Evolutionary conservation across 2,113 vertebrate genomes (phyloP).

Genomic region (Hypanus sabinus): DNA sequence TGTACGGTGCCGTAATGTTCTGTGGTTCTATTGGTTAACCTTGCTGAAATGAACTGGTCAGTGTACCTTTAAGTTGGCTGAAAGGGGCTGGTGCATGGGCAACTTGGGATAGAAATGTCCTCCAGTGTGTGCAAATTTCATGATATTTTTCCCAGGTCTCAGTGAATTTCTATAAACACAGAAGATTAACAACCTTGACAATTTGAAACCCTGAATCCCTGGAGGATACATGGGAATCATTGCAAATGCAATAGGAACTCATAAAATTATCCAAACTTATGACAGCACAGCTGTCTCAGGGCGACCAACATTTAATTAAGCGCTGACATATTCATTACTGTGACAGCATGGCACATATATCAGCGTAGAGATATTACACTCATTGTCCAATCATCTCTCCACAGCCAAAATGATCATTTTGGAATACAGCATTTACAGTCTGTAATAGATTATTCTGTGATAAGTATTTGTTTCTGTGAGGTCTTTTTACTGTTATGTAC

Average conservation of each 20-base stretch:
- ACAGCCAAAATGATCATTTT: neutral
- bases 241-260: conserved; percentile 17
- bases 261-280: neutral
- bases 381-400: neutral
- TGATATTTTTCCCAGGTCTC: neutral
- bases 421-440: neutral
- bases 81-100: too few relatives aligned
- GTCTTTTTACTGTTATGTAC: too few relatives aligned
- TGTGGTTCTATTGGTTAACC: too few relatives aligned
- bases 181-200: conserved; percentile 33
- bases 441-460: neutral
- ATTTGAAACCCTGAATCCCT: neutral
- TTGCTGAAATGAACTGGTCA: too few relatives aligned
- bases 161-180: neutral
- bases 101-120: too few relatives aligned
- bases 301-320: conserved; percentile 24
- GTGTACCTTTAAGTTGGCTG: too few relatives aligned
- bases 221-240: conserved; percentile 18
- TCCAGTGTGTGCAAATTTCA: too few relatives aligned
- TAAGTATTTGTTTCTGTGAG: neutral
- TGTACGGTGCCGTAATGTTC: too few relatives aligned
- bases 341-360: neutral
- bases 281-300: neutral
- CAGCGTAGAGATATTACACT: neutral
- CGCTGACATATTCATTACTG: conserved; percentile 18